Conservation (phyloP, 1,140 invertebrate genomes). For the Sitophilus oryzae region DNA sequence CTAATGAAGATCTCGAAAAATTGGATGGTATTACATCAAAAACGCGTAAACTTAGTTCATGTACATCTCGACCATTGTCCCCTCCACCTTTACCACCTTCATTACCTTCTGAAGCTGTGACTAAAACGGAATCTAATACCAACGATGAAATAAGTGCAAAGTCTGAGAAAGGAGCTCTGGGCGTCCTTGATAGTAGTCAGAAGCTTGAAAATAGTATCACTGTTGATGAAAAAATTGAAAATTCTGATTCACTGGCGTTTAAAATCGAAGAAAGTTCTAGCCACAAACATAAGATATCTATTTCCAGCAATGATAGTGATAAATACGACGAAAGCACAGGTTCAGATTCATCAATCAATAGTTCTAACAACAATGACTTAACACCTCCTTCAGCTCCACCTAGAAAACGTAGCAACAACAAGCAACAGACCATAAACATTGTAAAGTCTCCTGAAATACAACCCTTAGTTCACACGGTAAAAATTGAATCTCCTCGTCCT, state of each 20-base stretch:
- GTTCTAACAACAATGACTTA: neutral
- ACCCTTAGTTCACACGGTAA: constrained; percentile 5
- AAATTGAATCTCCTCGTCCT: constrained; percentile 18
- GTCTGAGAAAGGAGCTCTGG: no score
- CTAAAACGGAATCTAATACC: neutral
- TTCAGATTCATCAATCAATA: constrained; percentile 3
- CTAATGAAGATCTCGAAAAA: constrained; percentile 43
- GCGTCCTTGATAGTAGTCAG: no score
- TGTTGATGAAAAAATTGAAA: no score
- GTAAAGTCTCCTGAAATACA: constrained; percentile 13
- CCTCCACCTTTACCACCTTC: constrained; percentile 40
- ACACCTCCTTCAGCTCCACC: constrained; percentile 36
- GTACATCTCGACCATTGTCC: constrained; percentile 35
- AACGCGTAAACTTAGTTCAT: constrained; percentile 37
- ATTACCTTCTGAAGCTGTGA: neutral
- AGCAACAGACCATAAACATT: constrained; percentile 28
- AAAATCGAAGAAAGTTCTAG: no score
- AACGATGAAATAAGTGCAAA: neutral
- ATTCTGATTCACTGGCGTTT: no score
- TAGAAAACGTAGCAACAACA: constrained; percentile 38
- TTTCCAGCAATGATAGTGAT: constrained; percentile 1
- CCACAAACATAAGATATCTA: neutral
- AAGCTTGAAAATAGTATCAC: no score
- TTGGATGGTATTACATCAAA: constrained; percentile 46
- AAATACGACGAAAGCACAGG: neutral